Percentiles rank a stretch among this genome's conserved stretches.
Conservation (phyloP, 2,888 invertebrate genomes). For the Drosophila limbata region DNA sequence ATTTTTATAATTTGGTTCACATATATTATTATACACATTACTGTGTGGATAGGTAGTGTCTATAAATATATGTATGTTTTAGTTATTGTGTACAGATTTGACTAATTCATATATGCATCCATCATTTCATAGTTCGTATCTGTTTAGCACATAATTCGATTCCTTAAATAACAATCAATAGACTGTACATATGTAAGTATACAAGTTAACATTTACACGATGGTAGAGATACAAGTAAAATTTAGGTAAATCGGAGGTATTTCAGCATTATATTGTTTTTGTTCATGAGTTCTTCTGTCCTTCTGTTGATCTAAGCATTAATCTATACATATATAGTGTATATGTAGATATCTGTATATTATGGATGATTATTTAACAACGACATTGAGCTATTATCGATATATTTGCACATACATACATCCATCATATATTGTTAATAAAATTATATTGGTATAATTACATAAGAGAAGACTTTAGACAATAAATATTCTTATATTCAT, state of each 20-base stretch:
- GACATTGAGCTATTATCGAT: slow-evolving; percentile 32
- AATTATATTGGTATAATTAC: slow-evolving; percentile 15
- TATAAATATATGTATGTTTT: slow-evolving; percentile 33
- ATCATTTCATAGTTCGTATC: slow-evolving; percentile 1
- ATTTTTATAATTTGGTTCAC: slow-evolving; percentile 55
- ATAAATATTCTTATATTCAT: slow-evolving; percentile 3
- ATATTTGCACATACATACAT: slow-evolving; percentile 20
- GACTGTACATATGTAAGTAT: slow-evolving; percentile 25
- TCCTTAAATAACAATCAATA: slow-evolving; percentile 35
- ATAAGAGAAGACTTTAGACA: slow-evolving; percentile 33
- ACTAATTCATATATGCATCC: slow-evolving; percentile 18
- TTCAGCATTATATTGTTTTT: slow-evolving; percentile 62
- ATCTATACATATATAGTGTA: too few relatives aligned
- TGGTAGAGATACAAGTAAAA: slow-evolving; percentile 27
- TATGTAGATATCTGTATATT: slow-evolving; percentile 21
- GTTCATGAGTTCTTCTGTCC: slow-evolving; percentile 16
- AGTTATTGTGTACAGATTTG: slow-evolving; percentile 23
- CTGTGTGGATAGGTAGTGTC: slow-evolving; percentile 35
- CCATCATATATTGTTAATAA: slow-evolving; percentile 9
- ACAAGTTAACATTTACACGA: slow-evolving; percentile 15
- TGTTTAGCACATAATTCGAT: slow-evolving; percentile 2
- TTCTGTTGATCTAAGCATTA: slow-evolving; percentile 27
- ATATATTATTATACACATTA: slow-evolving; percentile 57
- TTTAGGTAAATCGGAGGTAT: slow-evolving; percentile 68
- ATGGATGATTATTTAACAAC: slow-evolving; percentile 30